Conservation (phyloP, 64 coral and sea anemone genomes). For the Stylophora pistillata region DNA sequence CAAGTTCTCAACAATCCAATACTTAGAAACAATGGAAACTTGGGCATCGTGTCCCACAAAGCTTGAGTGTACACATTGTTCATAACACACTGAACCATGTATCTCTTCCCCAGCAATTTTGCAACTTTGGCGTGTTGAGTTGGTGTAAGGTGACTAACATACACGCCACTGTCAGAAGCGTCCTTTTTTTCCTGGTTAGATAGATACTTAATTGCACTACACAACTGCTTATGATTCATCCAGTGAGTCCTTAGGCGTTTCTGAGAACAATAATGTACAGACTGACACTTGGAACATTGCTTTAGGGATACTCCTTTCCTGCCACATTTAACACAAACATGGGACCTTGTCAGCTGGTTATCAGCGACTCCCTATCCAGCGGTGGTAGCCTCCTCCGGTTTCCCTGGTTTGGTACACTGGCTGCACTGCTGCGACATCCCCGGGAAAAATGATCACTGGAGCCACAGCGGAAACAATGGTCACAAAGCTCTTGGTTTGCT, state of each 20-base stretch:
- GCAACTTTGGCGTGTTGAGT: background rate
- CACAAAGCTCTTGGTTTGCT: constrained; percentile 24
- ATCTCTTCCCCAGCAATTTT: constrained; percentile 18
- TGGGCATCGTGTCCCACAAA: constrained; percentile 26
- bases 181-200: no score
- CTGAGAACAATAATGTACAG: constrained; percentile 27
- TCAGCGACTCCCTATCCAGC: constrained; percentile 71
- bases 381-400: constrained; percentile 65
- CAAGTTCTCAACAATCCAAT: constrained; percentile 24
- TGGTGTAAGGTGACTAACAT: constrained; percentile 8
- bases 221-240: background rate
- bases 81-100: constrained; percentile 2
- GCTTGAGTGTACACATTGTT: constrained; percentile 7
- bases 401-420: background rate
- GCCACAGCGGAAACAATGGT: constrained; percentile 62
- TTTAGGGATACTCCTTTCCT: constrained; percentile 27
- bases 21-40: constrained; percentile 16
- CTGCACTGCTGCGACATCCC: constrained; percentile 4
- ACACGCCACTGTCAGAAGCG: background rate
- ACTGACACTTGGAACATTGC: constrained; percentile 17
- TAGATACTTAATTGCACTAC: no score
- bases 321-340: constrained; percentile 46
- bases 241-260: constrained; percentile 10
- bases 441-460: constrained; percentile 58
- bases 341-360: constrained; percentile 9